Percentiles rank a stretch among this genome's conserved stretches.
phyloP scores from a whole-genome alignment of 2,888 invertebrate species.

The Rhyacophila evoluta region DNA sequence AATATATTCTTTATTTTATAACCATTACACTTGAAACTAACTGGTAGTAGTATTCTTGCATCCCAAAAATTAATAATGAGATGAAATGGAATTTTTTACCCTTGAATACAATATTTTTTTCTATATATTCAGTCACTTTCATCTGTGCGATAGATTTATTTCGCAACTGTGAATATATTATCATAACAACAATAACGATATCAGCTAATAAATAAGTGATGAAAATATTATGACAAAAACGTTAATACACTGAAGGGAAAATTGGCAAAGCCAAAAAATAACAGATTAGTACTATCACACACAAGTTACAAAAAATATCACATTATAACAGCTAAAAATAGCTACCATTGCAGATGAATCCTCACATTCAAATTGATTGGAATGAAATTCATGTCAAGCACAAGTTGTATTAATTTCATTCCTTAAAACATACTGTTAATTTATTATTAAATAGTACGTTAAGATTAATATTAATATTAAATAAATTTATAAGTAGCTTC shows the following conservation, averaged over 20 bases:
- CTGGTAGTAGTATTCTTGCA: neutral
- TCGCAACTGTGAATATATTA: slow-evolving; percentile 1
- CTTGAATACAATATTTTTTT: neutral
- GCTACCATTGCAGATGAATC: slow-evolving; percentile 36
- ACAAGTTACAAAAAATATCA: slow-evolving; percentile 40
- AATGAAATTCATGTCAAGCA: slow-evolving; percentile 1
- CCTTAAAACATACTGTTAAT: neutral
- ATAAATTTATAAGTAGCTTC: neutral
- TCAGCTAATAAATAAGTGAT: slow-evolving; percentile 15
- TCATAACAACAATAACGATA: neutral
- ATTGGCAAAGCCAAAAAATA: slow-evolving; percentile 1
- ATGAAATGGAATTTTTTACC: slow-evolving; percentile 5
- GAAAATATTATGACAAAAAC: neutral
- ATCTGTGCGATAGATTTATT: neutral
- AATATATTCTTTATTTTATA: slow-evolving; percentile 24
- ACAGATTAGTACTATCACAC: slow-evolving; percentile 32
- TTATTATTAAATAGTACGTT: neutral
- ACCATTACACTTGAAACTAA: slow-evolving; percentile 11
- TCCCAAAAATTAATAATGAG: neutral
- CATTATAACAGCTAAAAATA: slow-evolving; percentile 31
- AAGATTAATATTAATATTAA: neutral
- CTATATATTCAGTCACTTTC: slow-evolving; percentile 10
- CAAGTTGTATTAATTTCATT: slow-evolving; percentile 11
- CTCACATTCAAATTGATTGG: neutral
- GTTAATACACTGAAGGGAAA: neutral